Evolutionary conservation across 2,888 invertebrate species (phyloP).

Genomic region (Cordilura impudica): DNA sequence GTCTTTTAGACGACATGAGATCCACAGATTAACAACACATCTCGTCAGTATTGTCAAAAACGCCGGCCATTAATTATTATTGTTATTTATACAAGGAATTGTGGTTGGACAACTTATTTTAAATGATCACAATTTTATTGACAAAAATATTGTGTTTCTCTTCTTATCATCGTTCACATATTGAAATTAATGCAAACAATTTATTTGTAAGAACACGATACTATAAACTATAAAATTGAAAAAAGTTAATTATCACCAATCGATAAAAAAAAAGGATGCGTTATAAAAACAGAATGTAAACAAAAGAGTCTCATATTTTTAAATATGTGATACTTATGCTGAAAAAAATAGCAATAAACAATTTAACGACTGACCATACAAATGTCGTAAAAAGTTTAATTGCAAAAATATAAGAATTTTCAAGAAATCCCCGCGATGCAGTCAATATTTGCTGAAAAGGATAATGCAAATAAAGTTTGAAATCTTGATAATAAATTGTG

Average conservation of each 20-base stretch:
- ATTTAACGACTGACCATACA: conserved; percentile 1
- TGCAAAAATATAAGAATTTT: conserved; percentile 26
- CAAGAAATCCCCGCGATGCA: conserved; percentile 8
- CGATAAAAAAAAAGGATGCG: conserved; percentile 27
- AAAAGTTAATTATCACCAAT: conserved; percentile 20
- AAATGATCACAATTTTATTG: conserved; percentile 6
- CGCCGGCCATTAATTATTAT: no score
- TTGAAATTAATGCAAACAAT: conserved; percentile 38
- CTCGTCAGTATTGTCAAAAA: no score
- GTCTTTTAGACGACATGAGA: no score
- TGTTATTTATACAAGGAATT: no score
- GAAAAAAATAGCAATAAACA: conserved; percentile 9
- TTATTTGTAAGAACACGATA: conserved; percentile 41
- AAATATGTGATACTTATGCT: not conserved
- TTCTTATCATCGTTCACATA: not conserved
- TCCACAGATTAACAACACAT: no score
- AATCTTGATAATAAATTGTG: not conserved
- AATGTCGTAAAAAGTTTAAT: conserved; percentile 55
- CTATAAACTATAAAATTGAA: conserved; percentile 36
- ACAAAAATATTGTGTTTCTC: not conserved
- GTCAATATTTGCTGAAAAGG: conserved; percentile 11
- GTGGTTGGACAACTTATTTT: not conserved
- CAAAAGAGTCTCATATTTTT: conserved; percentile 6
- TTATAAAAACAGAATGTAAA: conserved; percentile 3
- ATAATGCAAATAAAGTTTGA: not conserved